Conservation (phyloP, 2,888 invertebrate species). For the Rutpela maculata region DNA sequence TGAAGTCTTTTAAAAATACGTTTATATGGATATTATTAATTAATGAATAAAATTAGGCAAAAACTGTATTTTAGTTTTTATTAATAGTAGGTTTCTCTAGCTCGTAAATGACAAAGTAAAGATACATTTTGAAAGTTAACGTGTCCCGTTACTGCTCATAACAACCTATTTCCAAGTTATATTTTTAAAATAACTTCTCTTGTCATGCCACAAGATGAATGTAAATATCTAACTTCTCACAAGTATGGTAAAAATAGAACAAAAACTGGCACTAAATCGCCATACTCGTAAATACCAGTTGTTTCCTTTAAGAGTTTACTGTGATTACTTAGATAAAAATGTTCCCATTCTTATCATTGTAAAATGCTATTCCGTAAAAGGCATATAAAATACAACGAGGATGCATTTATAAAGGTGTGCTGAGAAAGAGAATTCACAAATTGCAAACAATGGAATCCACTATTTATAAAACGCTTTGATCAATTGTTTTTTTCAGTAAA, state of each 20-base stretch:
- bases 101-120: no score
- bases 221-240: conserved; percentile 11
- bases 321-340: conserved; percentile 21
- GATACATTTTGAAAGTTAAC: no score
- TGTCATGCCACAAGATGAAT: neutral
- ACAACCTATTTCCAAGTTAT: neutral
- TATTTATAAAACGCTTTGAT: neutral
- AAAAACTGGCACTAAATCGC: neutral
- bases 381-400: neutral
- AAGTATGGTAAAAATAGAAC: conserved; percentile 23
- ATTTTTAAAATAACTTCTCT: neutral
- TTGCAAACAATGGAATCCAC: neutral
- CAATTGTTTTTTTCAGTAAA: neutral
- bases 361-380: conserved; percentile 15
- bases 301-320: conserved; percentile 17
- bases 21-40: no score
- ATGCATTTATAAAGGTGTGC: neutral
- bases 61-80: no score
- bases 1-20: no score
- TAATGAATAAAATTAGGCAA: no score
- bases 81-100: no score
- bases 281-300: conserved; percentile 6
- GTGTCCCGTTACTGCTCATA: no score
- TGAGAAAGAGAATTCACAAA: neutral
- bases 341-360: conserved; percentile 16